These are phyloP conservation scores for Echinarachnius parma DNA, from an alignment of 53 echinoderm and acorn worm genomes.

Conservation along the genomic window DNA sequence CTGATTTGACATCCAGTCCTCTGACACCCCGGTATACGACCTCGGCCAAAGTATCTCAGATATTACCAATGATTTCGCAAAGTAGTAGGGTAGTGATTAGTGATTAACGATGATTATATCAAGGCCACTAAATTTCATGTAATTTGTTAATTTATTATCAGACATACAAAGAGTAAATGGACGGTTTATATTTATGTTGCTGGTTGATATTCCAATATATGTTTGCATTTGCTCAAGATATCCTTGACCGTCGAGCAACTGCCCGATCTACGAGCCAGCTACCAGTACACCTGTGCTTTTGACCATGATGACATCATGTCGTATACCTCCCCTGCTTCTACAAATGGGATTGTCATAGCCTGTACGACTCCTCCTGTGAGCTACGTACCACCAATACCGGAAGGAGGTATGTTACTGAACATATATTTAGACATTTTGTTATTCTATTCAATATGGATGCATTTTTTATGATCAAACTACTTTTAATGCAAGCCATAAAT, in stretches of 20 bases:
- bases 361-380: constrained; percentile 2
- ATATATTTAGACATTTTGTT: no score
- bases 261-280: neutral
- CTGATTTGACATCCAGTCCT: no score
- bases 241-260: constrained; percentile 24
- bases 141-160: neutral
- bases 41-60: no score
- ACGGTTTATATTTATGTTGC: neutral
- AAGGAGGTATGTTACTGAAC: constrained; percentile 5
- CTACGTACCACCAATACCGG: neutral
- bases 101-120: no score
- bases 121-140: neutral
- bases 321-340: neutral
- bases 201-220: neutral
- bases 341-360: neutral
- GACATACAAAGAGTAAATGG: neutral
- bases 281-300: constrained; percentile 20
- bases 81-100: no score
- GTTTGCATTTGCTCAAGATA: neutral
- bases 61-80: no score
- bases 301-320: no score
- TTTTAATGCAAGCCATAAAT: no score
- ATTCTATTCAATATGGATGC: no score
- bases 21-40: no score
- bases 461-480: no score